Conservation (phyloP, 2,888 invertebrate species). For the Germaria angustata region DNA sequence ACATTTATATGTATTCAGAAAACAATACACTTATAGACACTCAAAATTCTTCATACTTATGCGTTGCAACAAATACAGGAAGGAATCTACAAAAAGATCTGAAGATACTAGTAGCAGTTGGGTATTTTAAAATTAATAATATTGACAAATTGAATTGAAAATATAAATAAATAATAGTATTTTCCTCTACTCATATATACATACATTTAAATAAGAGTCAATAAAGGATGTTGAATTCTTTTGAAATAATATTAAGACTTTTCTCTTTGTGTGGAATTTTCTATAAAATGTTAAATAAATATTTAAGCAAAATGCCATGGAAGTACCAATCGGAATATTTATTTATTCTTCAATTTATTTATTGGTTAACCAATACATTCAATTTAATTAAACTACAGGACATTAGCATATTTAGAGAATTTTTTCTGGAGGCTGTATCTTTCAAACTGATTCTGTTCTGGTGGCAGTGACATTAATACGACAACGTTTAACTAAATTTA, state of each 20-base stretch:
- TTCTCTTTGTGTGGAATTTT: not conserved
- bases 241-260: not conserved
- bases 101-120: conserved; percentile 50
- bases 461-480: too few relatives aligned
- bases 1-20: not conserved
- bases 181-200: not conserved
- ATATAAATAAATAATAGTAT: conserved; percentile 51
- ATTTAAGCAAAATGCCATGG: too few relatives aligned
- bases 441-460: too few relatives aligned
- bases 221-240: not conserved
- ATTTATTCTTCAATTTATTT: too few relatives aligned
- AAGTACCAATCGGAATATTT: not conserved
- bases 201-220: conserved; percentile 1
- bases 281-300: not conserved
- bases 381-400: too few relatives aligned
- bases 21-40: not conserved
- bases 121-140: conserved; percentile 59
- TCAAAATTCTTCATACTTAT: not conserved
- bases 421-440: too few relatives aligned
- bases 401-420: too few relatives aligned
- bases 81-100: not conserved
- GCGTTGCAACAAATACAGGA: not conserved
- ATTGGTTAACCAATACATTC: too few relatives aligned
- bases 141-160: conserved; percentile 66
- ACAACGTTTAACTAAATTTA: too few relatives aligned